Evolutionary conservation across 2,888 invertebrate genomes (phyloP).

Genomic region (Actias luna): DNA sequence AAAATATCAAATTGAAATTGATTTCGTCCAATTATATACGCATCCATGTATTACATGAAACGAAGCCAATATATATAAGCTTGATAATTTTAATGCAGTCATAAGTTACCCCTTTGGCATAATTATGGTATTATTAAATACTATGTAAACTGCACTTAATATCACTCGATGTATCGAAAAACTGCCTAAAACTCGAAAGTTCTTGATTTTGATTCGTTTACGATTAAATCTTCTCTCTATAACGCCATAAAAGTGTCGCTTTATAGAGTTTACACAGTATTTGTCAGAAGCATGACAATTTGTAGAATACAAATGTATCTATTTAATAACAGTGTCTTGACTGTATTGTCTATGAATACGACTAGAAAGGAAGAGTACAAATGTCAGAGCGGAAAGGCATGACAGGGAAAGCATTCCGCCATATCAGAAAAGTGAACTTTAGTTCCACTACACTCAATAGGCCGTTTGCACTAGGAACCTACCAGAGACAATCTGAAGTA

Average conservation of each 20-base stretch:
- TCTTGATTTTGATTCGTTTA: too few species aligned
- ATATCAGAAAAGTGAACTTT: slow-evolving; percentile 76
- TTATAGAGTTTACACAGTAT: neutral
- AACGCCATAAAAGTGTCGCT: too few species aligned
- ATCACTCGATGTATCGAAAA: too few species aligned
- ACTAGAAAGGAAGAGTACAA: slow-evolving; percentile 79
- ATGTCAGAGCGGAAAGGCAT: slow-evolving; percentile 68
- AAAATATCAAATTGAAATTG: slow-evolving; percentile 21
- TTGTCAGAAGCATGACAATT: neutral
- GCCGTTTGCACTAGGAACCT: slow-evolving; percentile 52
- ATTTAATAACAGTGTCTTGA: neutral
- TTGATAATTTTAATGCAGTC: neutral
- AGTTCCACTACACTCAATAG: slow-evolving; percentile 53
- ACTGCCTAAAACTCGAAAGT: too few species aligned
- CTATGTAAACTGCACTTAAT: neutral
- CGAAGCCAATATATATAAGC: neutral
- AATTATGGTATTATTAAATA: neutral
- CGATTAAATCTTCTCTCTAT: too few species aligned
- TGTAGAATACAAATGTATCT: neutral
- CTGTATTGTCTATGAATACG: slow-evolving; percentile 40
- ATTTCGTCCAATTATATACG: slow-evolving; percentile 5
- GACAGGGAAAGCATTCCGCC: slow-evolving; percentile 73
- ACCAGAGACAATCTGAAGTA: slow-evolving; percentile 58
- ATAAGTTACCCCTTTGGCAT: neutral
- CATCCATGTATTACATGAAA: neutral